Evolutionary conservation across 1,140 invertebrate species (phyloP), one percentile per base, ranked within the genome.

Genomic region (Heliconius melpomene): DNA sequence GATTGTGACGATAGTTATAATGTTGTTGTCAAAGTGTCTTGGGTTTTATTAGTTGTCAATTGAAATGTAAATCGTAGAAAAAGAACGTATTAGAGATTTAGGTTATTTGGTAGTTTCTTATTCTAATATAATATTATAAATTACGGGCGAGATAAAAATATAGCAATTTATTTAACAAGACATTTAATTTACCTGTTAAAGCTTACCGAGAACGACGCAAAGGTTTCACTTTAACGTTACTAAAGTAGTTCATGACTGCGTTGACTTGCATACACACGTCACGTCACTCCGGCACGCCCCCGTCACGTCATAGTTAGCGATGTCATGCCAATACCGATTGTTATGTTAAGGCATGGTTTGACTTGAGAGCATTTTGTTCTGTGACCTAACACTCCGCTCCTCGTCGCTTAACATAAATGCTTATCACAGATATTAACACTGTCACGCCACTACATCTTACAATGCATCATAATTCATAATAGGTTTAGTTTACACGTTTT

Each of bases 331-430:
- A 91, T 81, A 77, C 79, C 78, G 75, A 75, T 76, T 77, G 82
- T 82, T 79, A 85, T 75, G 85, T 71, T 93, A 92, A 93, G 89
- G 92, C 92, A 93, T 93, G 92, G 90, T 93, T 89, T 84, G 83
- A 78, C 80, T 86, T 88, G 84, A 84, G 74, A 85, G 85, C 88
- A 87, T 88, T 87, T 88, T 89, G 85, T 83, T 82, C 83, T 72
- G 74, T 76, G 38, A 72, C 75, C 77, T 92, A 91, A 92, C 91
- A 87, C 60, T 29, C 23, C 23, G 75, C 80, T 78, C 73, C 77
- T 77, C 74, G 82, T 82, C 84, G 85, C 86, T 89, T 87, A 79
- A 88, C 84, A 86, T 86, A 74, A 29, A 29, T 81, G 86, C 86
- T 88, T 88, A 66, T 26, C 82, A 86, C 85, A 87, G 71, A 80